Conservation (phyloP, 2,797 vertebrate species). For the Anas bernieri region DNA sequence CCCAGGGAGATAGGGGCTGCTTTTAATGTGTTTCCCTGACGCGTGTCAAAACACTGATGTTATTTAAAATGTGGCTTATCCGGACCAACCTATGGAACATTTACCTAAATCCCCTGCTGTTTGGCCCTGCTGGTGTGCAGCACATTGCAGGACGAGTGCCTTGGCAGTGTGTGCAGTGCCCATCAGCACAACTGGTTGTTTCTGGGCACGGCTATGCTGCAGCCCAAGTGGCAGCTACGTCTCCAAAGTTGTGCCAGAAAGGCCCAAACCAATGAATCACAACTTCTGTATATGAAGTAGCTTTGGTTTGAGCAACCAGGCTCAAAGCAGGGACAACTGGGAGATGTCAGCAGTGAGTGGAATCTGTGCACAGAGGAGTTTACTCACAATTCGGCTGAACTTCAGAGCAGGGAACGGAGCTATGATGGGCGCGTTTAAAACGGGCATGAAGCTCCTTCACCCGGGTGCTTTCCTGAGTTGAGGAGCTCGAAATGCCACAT, state of each 20-base stretch:
- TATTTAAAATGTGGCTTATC: slow-evolving; percentile 15
- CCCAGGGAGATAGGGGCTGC: not conserved
- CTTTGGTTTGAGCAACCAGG: not conserved
- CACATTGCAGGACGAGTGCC: not conserved
- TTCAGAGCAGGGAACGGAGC: not conserved
- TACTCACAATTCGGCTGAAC: not conserved
- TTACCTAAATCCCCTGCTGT: not conserved
- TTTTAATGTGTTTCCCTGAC: slow-evolving; percentile 53
- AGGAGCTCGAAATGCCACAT: not conserved
- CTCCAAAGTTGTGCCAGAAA: not conserved
- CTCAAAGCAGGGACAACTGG: not conserved
- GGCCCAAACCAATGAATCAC: accelerated
- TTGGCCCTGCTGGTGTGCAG: not conserved
- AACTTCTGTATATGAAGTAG: not conserved
- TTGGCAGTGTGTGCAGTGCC: not conserved
- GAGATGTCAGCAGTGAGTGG: not conserved
- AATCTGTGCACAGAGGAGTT: not conserved
- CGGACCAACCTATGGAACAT: not conserved
- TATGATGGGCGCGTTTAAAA: not conserved
- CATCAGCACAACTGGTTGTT: accelerated
- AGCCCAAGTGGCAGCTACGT: not conserved
- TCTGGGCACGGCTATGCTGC: accelerated
- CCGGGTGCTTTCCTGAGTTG: not conserved
- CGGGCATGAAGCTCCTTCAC: not conserved
- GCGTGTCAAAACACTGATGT: slow-evolving; percentile 8